Base-by-base conservation (phyloP, 2,888 invertebrate species). In the Eupithecia tripunctaria region DNA sequence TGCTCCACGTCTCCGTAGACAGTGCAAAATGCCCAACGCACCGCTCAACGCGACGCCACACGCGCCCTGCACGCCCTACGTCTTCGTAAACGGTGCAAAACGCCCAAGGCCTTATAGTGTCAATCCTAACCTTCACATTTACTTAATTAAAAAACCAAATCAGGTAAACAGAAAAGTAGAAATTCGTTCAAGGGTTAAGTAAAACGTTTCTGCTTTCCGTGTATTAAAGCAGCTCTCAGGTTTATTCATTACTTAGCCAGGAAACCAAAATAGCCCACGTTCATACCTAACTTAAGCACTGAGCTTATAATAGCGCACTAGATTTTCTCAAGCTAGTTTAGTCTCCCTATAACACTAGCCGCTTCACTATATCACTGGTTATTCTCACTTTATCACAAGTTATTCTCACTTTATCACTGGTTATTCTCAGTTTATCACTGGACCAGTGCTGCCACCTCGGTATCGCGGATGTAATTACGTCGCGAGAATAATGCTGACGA, bases 401-500 rank as follows among this genome's bases (percentile, higher is more conserved):
- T 56, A 56, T 62, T 29, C 62, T 36, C 38, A 64, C 15, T 64
- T 25, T 38, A 64, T 64, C 64, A 64, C 38, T 64, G 38, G 32
- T 64, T 64, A 64, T 63, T 63, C 25, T 25, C 38, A 56, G 43
- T 56, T 70, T 69, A 70, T 43, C 64, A 66, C 68, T 56, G 47
- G 18, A 18, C 60, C 62, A 70, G 72, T 70, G 60, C 69, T 70
- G 68, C 70, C 70, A 71, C 66, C 63, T 75, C 21, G 51, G 70
- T 68, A 68, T 62, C 63, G 47, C 63, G 73, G 68, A 64, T 68
- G 73, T 72, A 75, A 74, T 77, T 75, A 76, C 62, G 71, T 21
- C 41, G 77, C 82, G 79, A 83, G 82, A 86, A 85, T 85, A 85
- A 85, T 80, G 84, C 78, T 73, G 76, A 78, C 76, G 81, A 84